A percentile compares a stretch with the other conserved stretches of the same genome.
Conservation (phyloP, 2,888 invertebrate genomes). For the Heliconius charithonia region DNA sequence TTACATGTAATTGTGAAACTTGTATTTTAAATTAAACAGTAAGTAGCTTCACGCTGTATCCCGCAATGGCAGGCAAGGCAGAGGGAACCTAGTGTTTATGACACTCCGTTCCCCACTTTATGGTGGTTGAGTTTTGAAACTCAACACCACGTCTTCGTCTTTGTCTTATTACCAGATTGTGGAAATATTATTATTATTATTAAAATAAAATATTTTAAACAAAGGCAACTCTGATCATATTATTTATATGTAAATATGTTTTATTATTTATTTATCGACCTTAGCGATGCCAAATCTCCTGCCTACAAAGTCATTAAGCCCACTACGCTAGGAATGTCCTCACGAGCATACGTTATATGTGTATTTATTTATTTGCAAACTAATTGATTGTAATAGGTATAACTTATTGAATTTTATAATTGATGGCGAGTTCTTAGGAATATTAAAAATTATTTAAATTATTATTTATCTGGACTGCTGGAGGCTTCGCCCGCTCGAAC, state of each 20-base stretch:
- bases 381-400: not conserved
- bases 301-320: constrained; percentile 18
- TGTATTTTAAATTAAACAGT: no score
- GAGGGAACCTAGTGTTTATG: not conserved
- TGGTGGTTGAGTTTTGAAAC: not conserved
- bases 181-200: not conserved
- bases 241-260: not conserved
- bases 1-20: no score
- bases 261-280: constrained; percentile 16
- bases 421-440: no score
- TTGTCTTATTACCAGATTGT: not conserved
- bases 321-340: constrained; percentile 15
- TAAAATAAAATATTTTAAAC: not conserved
- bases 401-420: not conserved
- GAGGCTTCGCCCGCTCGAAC: no score
- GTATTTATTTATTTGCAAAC: not conserved
- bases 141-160: not conserved
- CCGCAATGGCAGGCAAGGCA: not conserved
- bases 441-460: no score
- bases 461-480: no score
- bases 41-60: not conserved
- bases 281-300: not conserved
- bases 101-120: not conserved
- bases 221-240: not conserved
- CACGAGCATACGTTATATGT: constrained; percentile 9